Evolutionary conservation across 2,797 vertebrate species (phyloP).

Genomic region (Hippoglossus hippoglossus): DNA sequence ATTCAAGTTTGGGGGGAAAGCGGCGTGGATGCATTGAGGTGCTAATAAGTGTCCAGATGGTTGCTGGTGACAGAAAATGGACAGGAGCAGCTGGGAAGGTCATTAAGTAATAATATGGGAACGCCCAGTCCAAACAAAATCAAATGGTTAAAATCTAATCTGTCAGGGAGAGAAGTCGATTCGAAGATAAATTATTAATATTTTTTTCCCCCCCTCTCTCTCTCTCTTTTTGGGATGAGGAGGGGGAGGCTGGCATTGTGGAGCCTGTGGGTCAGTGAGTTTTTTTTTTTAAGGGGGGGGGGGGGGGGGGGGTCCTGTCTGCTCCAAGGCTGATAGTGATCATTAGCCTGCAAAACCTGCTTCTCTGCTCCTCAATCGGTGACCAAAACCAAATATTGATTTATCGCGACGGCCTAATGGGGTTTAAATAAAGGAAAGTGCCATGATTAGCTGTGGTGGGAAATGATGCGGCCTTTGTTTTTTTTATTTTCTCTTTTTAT

Average conservation of each 20-base stretch:
- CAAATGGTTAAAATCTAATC: constrained; percentile 86
- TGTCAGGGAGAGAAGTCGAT: constrained; percentile 83
- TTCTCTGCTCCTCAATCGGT: constrained; percentile 48
- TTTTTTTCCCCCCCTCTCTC: constrained; percentile 32
- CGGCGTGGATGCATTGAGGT: constrained; percentile 89
- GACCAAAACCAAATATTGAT: constrained; percentile 74
- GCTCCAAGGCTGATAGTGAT: constrained; percentile 71
- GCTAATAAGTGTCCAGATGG: constrained; percentile 93
- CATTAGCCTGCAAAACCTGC: constrained; percentile 67
- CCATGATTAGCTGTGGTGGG: constrained; percentile 34
- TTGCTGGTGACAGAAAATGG: constrained; percentile 89
- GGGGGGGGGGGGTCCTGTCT: constrained; percentile 54
- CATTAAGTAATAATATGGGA: constrained; percentile 92
- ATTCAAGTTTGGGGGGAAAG: constrained; percentile 84
- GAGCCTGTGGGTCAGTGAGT: constrained; percentile 44
- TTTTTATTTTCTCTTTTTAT: not conserved
- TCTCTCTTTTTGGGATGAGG: not conserved
- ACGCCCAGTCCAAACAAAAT: constrained; percentile 91
- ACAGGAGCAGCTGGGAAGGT: constrained; percentile 91
- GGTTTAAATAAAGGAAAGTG: constrained; percentile 38
- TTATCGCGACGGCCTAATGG: constrained; percentile 55
- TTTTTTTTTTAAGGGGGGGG: constrained; percentile 19
- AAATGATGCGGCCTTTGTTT: not conserved
- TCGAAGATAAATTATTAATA: constrained; percentile 91
- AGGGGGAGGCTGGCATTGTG: constrained; percentile 57